Base-by-base conservation (phyloP, 30 jellyfish, hydroid and myxozoan genomes). In the Aurelia sp. region DNA sequence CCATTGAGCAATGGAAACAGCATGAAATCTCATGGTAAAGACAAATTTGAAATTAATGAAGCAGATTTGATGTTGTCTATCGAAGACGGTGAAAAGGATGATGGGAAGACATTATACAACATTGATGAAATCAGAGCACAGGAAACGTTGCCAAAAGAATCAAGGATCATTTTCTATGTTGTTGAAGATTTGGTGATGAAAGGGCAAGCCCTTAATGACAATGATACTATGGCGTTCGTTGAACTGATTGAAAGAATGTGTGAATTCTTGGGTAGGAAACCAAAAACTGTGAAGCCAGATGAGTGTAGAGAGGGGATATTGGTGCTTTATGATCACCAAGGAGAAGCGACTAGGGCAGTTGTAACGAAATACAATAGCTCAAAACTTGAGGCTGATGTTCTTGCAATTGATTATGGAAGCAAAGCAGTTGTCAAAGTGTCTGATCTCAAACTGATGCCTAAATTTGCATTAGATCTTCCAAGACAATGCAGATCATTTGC, bases 401-500 rank as follows among this genome's bases (percentile, higher is more conserved):
- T 52, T 3, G 85, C 81, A 12, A 79, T 87, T 58, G 96, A 87
- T 59, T 87, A 74, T 71, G 96, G 96, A 15, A 87, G 59, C 40
- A 53, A 23, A 11, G 91, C 60, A 55, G 22, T 17, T 18, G 73
- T 86, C 53, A 68, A 40, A 9, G 53, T 78, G 30, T 61, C 87
- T 16, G 82, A 77, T 13, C 51, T 87, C 12, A 60, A 51, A 15
- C 48, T 57, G 19, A 33, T 87, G 77, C 96, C 96, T 9, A 19
- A 50, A 6, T 87, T 87, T 77, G 90, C 82, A 23, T 22, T 87
- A 6, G 85, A 77, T 31, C 44, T 66, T 82, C 91, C 96, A 33
- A 70, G 73, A 48, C 82, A 64, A 35, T 78, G 90, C 69, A 73
- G 90, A 37, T 35, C 85, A 2, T 53, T 87, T 13, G 69, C 62